Percentiles rank a stretch among this genome's conserved stretches.
phyloP scores from a whole-genome alignment of 64 coral and sea anemone species.

The Dendrophyllia cribrosa region DNA sequence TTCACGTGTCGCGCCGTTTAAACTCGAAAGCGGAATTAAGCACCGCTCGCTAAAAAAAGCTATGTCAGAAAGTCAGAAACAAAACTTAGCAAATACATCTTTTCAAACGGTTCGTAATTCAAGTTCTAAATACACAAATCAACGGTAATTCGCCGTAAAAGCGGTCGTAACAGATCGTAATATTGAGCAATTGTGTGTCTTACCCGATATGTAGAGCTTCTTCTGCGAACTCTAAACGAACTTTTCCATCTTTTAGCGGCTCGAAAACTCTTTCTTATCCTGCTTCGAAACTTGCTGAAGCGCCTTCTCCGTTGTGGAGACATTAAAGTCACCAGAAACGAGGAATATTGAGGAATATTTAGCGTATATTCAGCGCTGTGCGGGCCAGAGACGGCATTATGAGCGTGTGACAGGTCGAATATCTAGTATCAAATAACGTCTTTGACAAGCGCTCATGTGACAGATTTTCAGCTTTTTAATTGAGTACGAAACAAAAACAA shows the following conservation, averaged over 20 bases:
- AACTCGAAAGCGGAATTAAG: neutral
- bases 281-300: constrained; percentile 19
- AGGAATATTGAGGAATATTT: constrained; percentile 2
- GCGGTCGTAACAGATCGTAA: neutral
- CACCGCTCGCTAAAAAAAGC: neutral
- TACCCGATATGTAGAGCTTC: constrained; percentile 35
- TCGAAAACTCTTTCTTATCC: constrained; percentile 47
- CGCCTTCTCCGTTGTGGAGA: constrained; percentile 45
- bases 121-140: neutral
- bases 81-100: neutral
- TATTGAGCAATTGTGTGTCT: constrained; percentile 19
- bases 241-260: constrained; percentile 31
- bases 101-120: neutral
- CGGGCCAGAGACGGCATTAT: neutral
- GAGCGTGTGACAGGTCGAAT: constrained; percentile 8
- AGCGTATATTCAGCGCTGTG: neutral
- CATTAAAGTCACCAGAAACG: constrained; percentile 9
- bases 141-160: neutral
- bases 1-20: neutral
- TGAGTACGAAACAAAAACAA: constrained; percentile 17
- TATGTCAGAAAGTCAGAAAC: neutral
- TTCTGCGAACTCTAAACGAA: constrained; percentile 21
- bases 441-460: neutral
- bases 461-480: neutral
- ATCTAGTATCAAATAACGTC: constrained; percentile 15